Evolutionary conservation across 2,888 invertebrate genomes (phyloP).

Genomic region (Orgyia antiqua): DNA sequence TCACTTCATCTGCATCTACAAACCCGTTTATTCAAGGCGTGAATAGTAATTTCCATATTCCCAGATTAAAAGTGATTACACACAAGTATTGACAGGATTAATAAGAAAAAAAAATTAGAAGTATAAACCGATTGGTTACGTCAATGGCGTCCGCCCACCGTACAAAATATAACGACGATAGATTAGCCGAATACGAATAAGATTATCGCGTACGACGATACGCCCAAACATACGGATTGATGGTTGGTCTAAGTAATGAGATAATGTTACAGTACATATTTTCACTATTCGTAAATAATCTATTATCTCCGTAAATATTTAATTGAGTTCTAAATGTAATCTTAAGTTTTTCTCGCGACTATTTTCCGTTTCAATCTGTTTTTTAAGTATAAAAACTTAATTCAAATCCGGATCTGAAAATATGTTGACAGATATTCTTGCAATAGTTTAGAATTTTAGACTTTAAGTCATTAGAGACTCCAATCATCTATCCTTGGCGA

Average conservation of each 20-base stretch:
- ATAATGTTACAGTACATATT: too few species aligned
- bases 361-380: too few species aligned
- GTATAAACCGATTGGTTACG: conserved; percentile 36
- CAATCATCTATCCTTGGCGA: too few species aligned
- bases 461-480: too few species aligned
- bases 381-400: too few species aligned
- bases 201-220: conserved; percentile 50
- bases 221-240: conserved; percentile 45
- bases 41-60: conserved; percentile 24
- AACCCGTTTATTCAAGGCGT: conserved; percentile 14
- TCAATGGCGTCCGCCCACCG: conserved; percentile 52
- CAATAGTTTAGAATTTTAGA: too few species aligned
- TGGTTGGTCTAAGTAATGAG: conserved; percentile 12
- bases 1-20: background rate
- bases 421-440: too few species aligned
- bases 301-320: too few species aligned
- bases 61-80: conserved; percentile 28
- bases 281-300: too few species aligned
- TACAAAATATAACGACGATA: conserved; percentile 51
- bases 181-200: conserved; percentile 59
- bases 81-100: conserved; percentile 24
- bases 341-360: too few species aligned
- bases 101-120: conserved; percentile 18
- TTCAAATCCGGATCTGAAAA: too few species aligned
- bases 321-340: too few species aligned